A percentile compares a stretch with the other conserved stretches of the same genome.
These are phyloP conservation scores for Iselma pallidipennis DNA, from an alignment of 2,888 invertebrate species.

Conservation along the genomic window DNA sequence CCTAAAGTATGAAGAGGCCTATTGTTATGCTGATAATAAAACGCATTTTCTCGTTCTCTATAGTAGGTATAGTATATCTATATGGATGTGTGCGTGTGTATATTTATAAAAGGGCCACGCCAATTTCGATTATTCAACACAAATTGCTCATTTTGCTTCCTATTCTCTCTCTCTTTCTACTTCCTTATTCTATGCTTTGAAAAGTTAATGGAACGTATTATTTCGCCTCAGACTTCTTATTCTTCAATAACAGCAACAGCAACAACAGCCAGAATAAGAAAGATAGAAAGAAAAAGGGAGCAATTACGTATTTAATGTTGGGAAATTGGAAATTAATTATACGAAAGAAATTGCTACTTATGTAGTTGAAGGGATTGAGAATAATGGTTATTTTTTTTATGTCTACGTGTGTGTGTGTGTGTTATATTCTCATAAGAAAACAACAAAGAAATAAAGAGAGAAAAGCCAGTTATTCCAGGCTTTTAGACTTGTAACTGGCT, in stretches of 20 bases:
- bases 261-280: not conserved
- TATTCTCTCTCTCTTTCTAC: constrained; percentile 14
- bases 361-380: not conserved
- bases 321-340: constrained; percentile 16
- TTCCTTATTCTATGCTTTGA: not conserved
- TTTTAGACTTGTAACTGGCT: constrained; percentile 4
- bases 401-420: not conserved
- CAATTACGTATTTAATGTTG: constrained; percentile 17
- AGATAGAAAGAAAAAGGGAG: no score
- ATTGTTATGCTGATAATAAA: constrained; percentile 28
- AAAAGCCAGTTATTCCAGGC: constrained; percentile 13
- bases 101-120: constrained; percentile 6
- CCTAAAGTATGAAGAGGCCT: constrained; percentile 14
- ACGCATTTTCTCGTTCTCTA: constrained; percentile 16
- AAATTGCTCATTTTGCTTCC: constrained; percentile 27
- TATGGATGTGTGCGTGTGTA: not conserved
- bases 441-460: not conserved
- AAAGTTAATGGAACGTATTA: constrained; percentile 27
- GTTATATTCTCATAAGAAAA: not conserved
- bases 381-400: not conserved
- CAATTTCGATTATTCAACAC: constrained; percentile 26
- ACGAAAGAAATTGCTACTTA: not conserved
- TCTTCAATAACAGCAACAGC: not conserved
- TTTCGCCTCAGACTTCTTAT: constrained; percentile 15
- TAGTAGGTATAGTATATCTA: not conserved